Base-by-base conservation (phyloP, 2,797 vertebrate genomes). In the Sparus aurata region DNA sequence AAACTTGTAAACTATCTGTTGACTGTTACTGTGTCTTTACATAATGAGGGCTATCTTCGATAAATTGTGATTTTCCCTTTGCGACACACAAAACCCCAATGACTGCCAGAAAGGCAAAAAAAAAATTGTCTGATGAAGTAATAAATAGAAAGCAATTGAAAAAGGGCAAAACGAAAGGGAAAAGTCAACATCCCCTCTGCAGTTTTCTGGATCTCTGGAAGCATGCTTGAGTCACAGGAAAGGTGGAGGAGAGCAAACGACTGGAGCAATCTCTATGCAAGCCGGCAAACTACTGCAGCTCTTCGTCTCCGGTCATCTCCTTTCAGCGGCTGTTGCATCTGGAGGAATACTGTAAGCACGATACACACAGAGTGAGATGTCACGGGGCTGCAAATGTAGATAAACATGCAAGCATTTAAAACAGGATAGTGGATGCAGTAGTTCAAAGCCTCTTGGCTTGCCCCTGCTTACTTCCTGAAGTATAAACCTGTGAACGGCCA, bases 181-280 rank as follows among this genome's bases (percentile, higher is more conserved):
- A 61, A 57, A 53, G 52, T 55, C 27, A 11, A 11, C 47, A 62
- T 38, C 60, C 12, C 47, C n/a, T 23, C 52, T 60, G 55, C 38
- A 45, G 64, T 55, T 57, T 76, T 54, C 18, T 77, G 74, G 79
- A 80, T 69, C 16, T 69, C 6, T 65, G 50, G 65, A 79, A 63
- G 58, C 45, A 64, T 64, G 53, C 43, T 72, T 27, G 60, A 75
- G 43, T 52, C 55, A 27, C 43, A 73, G 70, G 13, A 43, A 46
- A 63, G 8, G 65, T 38, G 38, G 38, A 78, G 57, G 66, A 69
- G 30, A 47, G 12, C 6, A 23, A 30, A 71, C 4, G 58, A 72
- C 62, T 60, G 65, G 79, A 80, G 78, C 68, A 75, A 54, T 73
- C 67, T 85, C 91, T 90, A 92, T 90, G 92, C 92, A 91, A 92